A percentile compares a stretch with the other conserved stretches of the same genome.
These are phyloP conservation scores for Epinephelus coioides DNA, from an alignment of 2,797 vertebrate species.

Conservation along the genomic window DNA sequence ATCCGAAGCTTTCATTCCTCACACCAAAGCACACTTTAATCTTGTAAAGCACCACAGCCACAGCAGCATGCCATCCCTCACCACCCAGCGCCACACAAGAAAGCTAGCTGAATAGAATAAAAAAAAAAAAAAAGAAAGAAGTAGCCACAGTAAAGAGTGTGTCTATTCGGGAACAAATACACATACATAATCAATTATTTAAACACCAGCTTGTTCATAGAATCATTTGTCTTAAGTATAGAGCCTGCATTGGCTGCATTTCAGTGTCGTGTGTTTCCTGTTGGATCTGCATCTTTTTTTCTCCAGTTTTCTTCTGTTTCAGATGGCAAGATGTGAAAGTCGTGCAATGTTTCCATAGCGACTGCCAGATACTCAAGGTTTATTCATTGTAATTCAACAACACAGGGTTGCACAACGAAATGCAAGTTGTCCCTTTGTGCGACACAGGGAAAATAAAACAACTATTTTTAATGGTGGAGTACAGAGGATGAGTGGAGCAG, in stretches of 20 bases:
- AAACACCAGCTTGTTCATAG: constrained; percentile 19
- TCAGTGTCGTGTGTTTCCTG: background rate
- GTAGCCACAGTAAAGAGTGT: constrained; percentile 31
- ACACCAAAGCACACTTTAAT: constrained; percentile 73
- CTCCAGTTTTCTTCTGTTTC: constrained; percentile 1
- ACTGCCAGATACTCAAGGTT: constrained; percentile 1
- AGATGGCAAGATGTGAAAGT: background rate
- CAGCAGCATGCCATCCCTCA: constrained; percentile 60
- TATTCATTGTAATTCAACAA: too few species aligned
- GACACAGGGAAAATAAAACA: too few species aligned
- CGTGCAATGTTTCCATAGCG: background rate
- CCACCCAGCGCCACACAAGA: constrained; percentile 25
- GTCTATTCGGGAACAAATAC: constrained; percentile 33
- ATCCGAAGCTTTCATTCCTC: constrained; percentile 69
- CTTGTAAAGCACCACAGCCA: constrained; percentile 63
- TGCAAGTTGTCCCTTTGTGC: too few species aligned
- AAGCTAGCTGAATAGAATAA: constrained; percentile 35
- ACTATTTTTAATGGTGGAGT: too few species aligned
- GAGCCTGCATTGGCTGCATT: background rate
- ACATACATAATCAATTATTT: constrained; percentile 46
- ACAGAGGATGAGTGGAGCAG: too few species aligned
- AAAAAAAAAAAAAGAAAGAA: constrained; percentile 7
- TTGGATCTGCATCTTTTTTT: background rate
- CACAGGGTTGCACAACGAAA: too few species aligned
- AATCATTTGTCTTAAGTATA: constrained; percentile 26